These are phyloP conservation scores for Poecilia gillii DNA, from an alignment of 2,797 vertebrate genomes.

Conservation along the genomic window DNA sequence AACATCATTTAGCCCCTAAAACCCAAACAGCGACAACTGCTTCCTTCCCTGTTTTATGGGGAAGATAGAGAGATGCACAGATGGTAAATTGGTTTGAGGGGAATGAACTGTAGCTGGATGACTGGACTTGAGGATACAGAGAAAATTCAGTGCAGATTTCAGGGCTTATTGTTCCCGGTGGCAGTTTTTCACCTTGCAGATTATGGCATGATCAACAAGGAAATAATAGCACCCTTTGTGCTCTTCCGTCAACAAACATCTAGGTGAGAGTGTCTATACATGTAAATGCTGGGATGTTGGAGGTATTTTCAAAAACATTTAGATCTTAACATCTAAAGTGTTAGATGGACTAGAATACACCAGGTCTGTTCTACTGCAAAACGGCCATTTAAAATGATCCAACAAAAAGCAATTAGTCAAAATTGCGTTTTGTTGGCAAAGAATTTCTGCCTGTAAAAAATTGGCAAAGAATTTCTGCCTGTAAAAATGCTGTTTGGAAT, in stretches of 20 bases:
- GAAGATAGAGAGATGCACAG: conserved; percentile 85
- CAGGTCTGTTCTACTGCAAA: background rate
- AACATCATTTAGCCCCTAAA: conserved; percentile 92
- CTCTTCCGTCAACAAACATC: background rate
- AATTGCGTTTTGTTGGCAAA: too few relatives aligned
- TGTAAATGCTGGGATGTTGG: background rate
- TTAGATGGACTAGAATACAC: background rate
- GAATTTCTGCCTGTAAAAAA: background rate
- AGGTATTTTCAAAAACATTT: background rate
- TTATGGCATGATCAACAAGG: conserved; percentile 23
- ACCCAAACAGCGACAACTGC: conserved; percentile 93
- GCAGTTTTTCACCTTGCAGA: conserved; percentile 16
- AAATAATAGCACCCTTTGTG: conserved; percentile 7
- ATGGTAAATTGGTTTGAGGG: conserved; percentile 87
- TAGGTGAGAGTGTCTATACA: background rate
- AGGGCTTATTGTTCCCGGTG: conserved; percentile 34
- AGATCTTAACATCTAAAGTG: background rate
- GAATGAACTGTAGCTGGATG: conserved; percentile 86
- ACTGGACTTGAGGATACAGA: conserved; percentile 63
- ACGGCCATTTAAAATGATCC: background rate
- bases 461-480: background rate
- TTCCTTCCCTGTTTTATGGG: conserved; percentile 95
- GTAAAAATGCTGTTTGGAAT: background rate
- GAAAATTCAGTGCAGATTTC: conserved; percentile 64
- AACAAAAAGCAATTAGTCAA: background rate